These are phyloP conservation scores for Martes martes DNA, from an alignment of 2,113 vertebrate species.

Conservation along the genomic window DNA sequence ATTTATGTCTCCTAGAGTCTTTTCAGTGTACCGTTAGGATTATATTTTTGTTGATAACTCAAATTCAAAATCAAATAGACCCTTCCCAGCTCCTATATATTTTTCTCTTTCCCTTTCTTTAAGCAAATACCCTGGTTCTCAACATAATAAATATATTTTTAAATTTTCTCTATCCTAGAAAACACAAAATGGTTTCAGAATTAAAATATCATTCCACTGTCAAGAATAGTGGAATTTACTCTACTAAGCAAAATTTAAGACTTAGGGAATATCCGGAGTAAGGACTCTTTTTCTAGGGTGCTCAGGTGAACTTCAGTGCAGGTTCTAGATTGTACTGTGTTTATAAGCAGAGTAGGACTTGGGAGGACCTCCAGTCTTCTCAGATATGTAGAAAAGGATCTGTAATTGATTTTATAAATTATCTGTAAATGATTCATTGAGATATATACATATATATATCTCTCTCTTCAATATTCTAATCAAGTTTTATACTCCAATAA, in stretches of 20 bases:
- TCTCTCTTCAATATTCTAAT: background rate
- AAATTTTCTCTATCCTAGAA: background rate
- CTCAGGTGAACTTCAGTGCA: background rate
- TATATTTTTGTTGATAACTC: background rate
- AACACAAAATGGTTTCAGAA: slow-evolving; percentile 2
- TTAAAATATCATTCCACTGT: background rate
- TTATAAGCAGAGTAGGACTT: background rate
- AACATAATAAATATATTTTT: background rate
- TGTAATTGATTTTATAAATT: background rate
- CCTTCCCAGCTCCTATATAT: background rate
- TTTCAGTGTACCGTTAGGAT: background rate
- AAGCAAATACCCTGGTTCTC: background rate
- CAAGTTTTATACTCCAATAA: background rate
- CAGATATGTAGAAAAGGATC: background rate
- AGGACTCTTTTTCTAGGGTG: background rate
- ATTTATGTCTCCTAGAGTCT: background rate
- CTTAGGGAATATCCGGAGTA: background rate
- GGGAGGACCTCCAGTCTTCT: background rate
- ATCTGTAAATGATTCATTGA: background rate
- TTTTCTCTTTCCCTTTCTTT: background rate
- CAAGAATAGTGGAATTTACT: background rate
- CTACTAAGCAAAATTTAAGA: background rate
- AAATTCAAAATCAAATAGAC: background rate
- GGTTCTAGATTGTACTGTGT: background rate
- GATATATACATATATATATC: background rate